Evolutionary conservation across 2,797 vertebrate species (phyloP), one percentile per base, ranked within the genome.

Genomic region (Valencia hispanica): DNA sequence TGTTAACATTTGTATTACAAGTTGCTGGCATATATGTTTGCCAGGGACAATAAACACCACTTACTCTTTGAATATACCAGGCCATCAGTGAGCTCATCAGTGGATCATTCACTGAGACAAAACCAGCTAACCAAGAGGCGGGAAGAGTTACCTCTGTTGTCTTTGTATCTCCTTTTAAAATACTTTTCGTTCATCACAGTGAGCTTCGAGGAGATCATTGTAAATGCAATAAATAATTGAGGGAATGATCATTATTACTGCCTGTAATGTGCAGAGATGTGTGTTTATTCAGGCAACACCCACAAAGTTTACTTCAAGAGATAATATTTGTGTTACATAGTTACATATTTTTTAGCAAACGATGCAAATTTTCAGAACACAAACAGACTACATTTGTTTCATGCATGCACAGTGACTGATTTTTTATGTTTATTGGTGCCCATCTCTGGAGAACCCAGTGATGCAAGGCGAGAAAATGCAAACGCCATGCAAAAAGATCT

Each of bases 1-100:
- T 17, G 34, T 43, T 15, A 68, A 59, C n/a, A 32, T 63, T 72
- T 53, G 30, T 45, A 47, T 30, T 27, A 12, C 20, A 17, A n/a
- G 3, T 34, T 57, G 27, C 47, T 74, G 39, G 53, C 53, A 65
- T 70, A 32, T 15, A 45, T 32, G 41, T 3, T 53, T 0, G 0
- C 57, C 72, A 84, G 77, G 72, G 80, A 85, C 88, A 81, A 79
- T 69, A 79, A 88, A 83, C 68, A 59, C 30, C 39, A 70, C 43
- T 57, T 76, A 69, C 51, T 59, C 72, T 78, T 75, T 9, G 5
- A 84, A 50, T 51, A 22, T 73, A 74, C 36, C 57, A 22, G 18
- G 68, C 48, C 68, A 75, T 68, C 66, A 72, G 66, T 55, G 22
- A 30, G 70, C 73, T 51, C 43, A 22, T 48, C 59, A 72, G 71